Base-by-base conservation (phyloP, 2,888 invertebrate species). In the Crepidodera aurea region DNA sequence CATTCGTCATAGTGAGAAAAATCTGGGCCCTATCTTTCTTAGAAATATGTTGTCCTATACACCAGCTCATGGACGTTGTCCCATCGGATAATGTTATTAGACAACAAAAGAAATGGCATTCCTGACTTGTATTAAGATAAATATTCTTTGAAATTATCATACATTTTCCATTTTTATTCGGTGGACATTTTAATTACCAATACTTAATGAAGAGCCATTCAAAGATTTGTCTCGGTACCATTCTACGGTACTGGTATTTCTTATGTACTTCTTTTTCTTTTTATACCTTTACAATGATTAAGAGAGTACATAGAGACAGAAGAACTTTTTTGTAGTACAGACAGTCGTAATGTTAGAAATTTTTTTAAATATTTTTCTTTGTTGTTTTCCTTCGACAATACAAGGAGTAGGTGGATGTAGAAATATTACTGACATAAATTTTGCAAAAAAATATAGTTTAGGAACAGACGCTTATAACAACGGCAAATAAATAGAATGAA, bases 151-250 rank as follows among this genome's bases (percentile, higher is more conserved):
- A 40, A 18, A 48, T 46, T 46, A 48, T 48, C 48, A 48, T 48
- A 48, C 48, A 48, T 48, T 48, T 19, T 27, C 15, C 10, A n/a
- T 27, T 48, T 48, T 48, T 48, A 27, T 27, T 27, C 27, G 15
- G 25, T 48, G 29, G 48, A 48, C 48, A 29, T 48, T 48, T 48
- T 48, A 48, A 48, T 48, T 48, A 48, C 48, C 48, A 8, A 15
- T 29, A 27, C 29, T 48, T 48, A 48, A 48, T 29, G 48, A 48
- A 48, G 27, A 48, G 48, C 48, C 48, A 48, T 19, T 18, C 48
- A 27, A 4, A 12, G 48, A 48, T 48, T 48, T 48, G 48, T 48
- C 48, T 48, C 48, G 48, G 19, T 46, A 46, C 46, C 25, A 40
- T 40, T 40, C 46, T n/a, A 25, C 3, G 3, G 44, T 19, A 10